Conservation (phyloP, 2,113 vertebrate genomes). For the Protomyctophum bolini region DNA sequence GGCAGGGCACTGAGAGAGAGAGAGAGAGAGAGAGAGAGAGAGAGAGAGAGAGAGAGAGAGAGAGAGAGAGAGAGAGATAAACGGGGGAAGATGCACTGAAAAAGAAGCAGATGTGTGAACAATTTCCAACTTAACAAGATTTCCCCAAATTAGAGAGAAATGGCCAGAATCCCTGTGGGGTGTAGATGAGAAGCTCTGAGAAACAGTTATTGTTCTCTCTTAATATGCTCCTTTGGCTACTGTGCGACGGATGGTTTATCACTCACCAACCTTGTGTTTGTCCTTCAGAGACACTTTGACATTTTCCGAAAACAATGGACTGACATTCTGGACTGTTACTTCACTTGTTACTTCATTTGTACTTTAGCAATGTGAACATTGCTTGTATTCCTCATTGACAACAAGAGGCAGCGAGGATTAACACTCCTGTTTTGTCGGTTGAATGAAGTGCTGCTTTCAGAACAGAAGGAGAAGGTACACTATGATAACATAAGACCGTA, state of each 20-base stretch:
- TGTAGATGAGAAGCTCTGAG: constrained; percentile 36
- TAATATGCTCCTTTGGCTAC: constrained; percentile 19
- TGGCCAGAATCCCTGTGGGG: constrained; percentile 44
- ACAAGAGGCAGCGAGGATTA: constrained; percentile 61
- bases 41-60: constrained; percentile 10
- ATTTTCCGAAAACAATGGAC: no score
- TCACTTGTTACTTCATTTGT: no score
- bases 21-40: no score
- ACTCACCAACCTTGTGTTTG: constrained; percentile 27
- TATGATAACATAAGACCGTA: constrained; percentile 61
- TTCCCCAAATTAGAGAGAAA: constrained; percentile 61
- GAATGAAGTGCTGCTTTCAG: no score
- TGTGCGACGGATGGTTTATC: constrained; percentile 44
- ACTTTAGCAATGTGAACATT: neutral
- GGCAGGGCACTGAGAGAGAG: no score
- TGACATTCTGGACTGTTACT: no score
- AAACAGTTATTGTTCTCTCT: constrained; percentile 51
- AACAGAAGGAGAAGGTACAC: constrained; percentile 42
- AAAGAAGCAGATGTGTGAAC: constrained; percentile 45
- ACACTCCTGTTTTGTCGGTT: constrained; percentile 22
- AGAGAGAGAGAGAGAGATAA: no score
- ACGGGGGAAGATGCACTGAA: constrained; percentile 38
- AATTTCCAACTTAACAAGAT: constrained; percentile 57
- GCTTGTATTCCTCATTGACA: constrained; percentile 60
- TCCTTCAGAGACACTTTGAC: no score